A percentile compares a stretch with the other conserved stretches of the same genome.
Evolutionary conservation across 2,113 vertebrate species (phyloP).

Genomic region (Furnarius figulus): DNA sequence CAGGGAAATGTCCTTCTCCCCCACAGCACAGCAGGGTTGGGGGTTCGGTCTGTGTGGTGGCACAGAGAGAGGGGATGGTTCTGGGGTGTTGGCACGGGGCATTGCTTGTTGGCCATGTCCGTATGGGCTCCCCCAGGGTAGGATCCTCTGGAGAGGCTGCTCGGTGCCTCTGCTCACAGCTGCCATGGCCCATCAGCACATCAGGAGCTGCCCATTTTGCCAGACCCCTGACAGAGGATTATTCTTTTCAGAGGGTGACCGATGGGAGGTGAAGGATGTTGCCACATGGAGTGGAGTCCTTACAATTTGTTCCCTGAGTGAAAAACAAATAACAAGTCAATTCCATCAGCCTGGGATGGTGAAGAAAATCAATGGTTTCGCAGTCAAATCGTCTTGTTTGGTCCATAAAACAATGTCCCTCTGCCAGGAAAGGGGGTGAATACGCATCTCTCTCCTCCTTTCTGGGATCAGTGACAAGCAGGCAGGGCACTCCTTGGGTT

Average conservation of each 20-base stretch:
- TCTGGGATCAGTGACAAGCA: background rate
- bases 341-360: background rate
- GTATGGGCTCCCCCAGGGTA: background rate
- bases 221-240: background rate
- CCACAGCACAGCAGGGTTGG: accelerated
- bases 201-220: accelerated
- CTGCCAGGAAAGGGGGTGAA: background rate
- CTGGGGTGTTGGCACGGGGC: background rate
- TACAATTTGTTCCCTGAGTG: accelerated
- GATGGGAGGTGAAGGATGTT: background rate
- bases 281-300: background rate
- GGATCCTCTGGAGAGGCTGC: background rate
- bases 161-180: background rate
- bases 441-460: accelerated
- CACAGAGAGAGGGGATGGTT: background rate
- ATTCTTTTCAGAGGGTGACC: accelerated
- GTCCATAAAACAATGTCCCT: accelerated
- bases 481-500: accelerated
- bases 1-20: background rate
- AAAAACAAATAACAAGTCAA: accelerated
- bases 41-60: accelerated
- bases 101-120: background rate
- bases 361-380: accelerated
- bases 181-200: accelerated
- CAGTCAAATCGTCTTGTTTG: accelerated